A percentile compares a stretch with the other conserved stretches of the same genome.
These are phyloP conservation scores for Belgica antarctica DNA, from an alignment of 2,888 invertebrate genomes.

Conservation along the genomic window DNA sequence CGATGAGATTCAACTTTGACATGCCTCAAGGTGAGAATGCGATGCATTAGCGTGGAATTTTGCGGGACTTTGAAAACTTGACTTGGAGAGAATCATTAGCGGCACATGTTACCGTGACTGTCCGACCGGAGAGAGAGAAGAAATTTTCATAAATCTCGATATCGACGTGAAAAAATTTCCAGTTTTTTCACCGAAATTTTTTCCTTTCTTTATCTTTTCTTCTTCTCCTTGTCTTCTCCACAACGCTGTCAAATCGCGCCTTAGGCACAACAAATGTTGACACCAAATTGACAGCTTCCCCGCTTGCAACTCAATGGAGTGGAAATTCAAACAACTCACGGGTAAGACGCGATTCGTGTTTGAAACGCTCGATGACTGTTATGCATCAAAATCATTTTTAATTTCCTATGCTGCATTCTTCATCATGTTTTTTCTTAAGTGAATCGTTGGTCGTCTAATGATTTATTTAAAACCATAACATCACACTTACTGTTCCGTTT, in stretches of 20 bases:
- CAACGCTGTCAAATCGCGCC: slow-evolving; percentile 20
- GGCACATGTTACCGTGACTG: not conserved
- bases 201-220: slow-evolving; percentile 21
- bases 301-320: slow-evolving; percentile 45
- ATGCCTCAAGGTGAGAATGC: slow-evolving; percentile 51
- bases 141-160: not conserved
- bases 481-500: not conserved
- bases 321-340: slow-evolving; percentile 46
- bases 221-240: slow-evolving; percentile 11
- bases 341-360: slow-evolving; percentile 45
- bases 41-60: slow-evolving; percentile 44
- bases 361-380: slow-evolving; percentile 15
- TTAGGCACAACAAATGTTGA: slow-evolving; percentile 46
- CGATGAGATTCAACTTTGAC: slow-evolving; percentile 54
- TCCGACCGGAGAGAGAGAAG: not conserved
- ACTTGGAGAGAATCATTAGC: too few species aligned
- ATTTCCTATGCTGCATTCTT: slow-evolving; percentile 2
- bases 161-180: not conserved
- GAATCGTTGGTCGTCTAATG: not conserved
- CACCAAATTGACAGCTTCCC: slow-evolving; percentile 46
- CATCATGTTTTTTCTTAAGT: slow-evolving; percentile 26
- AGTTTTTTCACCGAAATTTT: not conserved
- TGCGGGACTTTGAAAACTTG: too few species aligned
- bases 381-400: not conserved
- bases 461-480: not conserved